Percentiles rank a stretch among this genome's conserved stretches.
Evolutionary conservation across 2,888 invertebrate species (phyloP).

Genomic region (Cantharis lateralis): DNA sequence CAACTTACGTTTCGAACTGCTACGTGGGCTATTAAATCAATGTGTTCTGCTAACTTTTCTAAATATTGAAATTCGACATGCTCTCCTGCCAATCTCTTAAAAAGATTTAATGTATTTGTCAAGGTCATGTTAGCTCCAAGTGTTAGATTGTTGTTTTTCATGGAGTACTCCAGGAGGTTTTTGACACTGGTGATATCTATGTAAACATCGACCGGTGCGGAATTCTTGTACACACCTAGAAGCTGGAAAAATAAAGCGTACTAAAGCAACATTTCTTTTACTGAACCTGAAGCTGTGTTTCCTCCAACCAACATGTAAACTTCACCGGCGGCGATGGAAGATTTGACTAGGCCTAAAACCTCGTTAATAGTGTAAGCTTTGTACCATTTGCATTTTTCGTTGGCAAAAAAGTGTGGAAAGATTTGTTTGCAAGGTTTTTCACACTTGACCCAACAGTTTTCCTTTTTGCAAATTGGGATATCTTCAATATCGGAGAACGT

Average conservation of each 20-base stretch:
- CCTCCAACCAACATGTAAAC: slow-evolving; percentile 71
- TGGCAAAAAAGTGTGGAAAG: slow-evolving; percentile 25
- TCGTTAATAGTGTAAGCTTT: slow-evolving; percentile 62
- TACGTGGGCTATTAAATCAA: slow-evolving; percentile 71
- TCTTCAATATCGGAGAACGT: slow-evolving; percentile 56
- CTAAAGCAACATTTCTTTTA: background rate
- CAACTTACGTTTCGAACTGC: slow-evolving; percentile 71
- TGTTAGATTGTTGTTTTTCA: slow-evolving; percentile 56
- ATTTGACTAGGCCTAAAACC: slow-evolving; percentile 61
- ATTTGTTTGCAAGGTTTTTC: slow-evolving; percentile 54
- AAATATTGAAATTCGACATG: slow-evolving; percentile 64
- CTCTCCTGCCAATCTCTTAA: slow-evolving; percentile 51
- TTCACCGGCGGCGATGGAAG: slow-evolving; percentile 41
- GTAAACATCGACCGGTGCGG: slow-evolving; percentile 59
- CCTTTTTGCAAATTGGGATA: slow-evolving; percentile 44
- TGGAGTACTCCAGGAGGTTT: slow-evolving; percentile 59
- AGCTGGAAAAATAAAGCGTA: slow-evolving; percentile 5
- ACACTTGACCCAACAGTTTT: slow-evolving; percentile 19
- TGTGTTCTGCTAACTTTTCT: slow-evolving; percentile 62
- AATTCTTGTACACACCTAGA: slow-evolving; percentile 56
- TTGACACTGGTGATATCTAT: slow-evolving; percentile 67
- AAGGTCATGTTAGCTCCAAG: slow-evolving; percentile 66
- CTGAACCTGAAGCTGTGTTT: slow-evolving; percentile 76
- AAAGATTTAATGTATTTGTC: slow-evolving; percentile 60
- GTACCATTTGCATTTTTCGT: slow-evolving; percentile 57